These are phyloP conservation scores for Lingula anatina DNA, from an alignment of 2,888 invertebrate genomes.

Conservation along the genomic window DNA sequence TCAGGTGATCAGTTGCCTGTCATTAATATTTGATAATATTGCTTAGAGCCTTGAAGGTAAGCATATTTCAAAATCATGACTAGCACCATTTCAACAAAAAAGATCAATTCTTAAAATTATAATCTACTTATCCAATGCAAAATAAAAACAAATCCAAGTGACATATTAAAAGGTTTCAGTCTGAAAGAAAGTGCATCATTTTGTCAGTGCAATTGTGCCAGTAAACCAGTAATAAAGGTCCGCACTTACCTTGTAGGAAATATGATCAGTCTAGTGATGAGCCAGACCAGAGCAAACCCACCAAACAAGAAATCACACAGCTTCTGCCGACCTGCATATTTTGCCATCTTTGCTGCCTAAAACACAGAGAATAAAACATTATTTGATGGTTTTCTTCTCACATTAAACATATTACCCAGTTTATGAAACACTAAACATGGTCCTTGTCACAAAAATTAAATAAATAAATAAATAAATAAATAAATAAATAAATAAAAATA, in stretches of 20 bases:
- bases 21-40: too few species aligned
- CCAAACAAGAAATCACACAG: slow-evolving; percentile 83
- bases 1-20: too few species aligned
- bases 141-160: background rate
- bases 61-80: too few species aligned
- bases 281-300: slow-evolving; percentile 86
- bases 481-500: too few species aligned
- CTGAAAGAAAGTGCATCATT: background rate
- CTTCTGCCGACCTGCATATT: slow-evolving; percentile 84
- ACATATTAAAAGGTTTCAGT: background rate
- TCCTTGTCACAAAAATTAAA: too few species aligned
- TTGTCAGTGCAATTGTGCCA: background rate
- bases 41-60: too few species aligned
- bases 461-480: too few species aligned
- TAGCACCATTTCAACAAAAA: background rate
- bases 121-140: background rate
- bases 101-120: background rate
- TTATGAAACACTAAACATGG: too few species aligned
- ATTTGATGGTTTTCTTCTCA: background rate
- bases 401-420: background rate
- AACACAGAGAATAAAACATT: slow-evolving; percentile 5
- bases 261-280: slow-evolving; percentile 79
- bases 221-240: background rate
- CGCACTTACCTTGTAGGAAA: slow-evolving; percentile 65
- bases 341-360: slow-evolving; percentile 88